Evolutionary conservation across 2,797 vertebrate species (phyloP), one percentile per base, ranked within the genome.

Genomic region (Fratercula arctica): DNA sequence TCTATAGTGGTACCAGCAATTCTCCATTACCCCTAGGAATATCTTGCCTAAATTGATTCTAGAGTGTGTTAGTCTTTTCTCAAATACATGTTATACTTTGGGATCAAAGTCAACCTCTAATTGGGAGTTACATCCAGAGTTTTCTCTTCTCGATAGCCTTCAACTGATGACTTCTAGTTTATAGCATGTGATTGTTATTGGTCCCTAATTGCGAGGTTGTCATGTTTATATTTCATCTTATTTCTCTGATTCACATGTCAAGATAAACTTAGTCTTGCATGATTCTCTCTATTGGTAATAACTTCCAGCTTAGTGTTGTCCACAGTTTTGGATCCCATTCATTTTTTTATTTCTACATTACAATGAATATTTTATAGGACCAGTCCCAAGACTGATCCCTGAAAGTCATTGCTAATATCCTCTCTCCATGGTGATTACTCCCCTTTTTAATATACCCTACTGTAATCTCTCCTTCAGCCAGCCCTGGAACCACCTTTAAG

Each of bases 401-500:
- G 66, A 72, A 89, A 81, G 24, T 11, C 60, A 66, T 83, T 83
- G 82, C 29, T 83, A 56, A 86, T 92, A 78, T 64, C 26, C 43
- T 91, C 9, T 43, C 54, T 83, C 84, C 24, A 11, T 93, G 2
- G 2, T 64, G 53, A 80, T 95, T 81, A 74, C 67, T 94, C 74
- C 45, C 31, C 37, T 85, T 94, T 92, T 92, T 84, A 78, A 68
- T 86, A 43, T 54, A 72, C 43, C 29, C 29, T 64, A 35, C 57
- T 85, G 50, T 87, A 77, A 64, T 70, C 45, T 83, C 28, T 91
- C 24, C n/a, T 80, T 80, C 3, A 4, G 72, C 56, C 53, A 87
- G 37, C 31, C 85, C 66, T 86, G 72, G 46, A 96, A 54, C n/a
- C 35, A 72, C 64, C 75, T 94, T 94, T 69, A 96, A 89, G 78